Percentiles rank a stretch among this genome's conserved stretches.
These are phyloP conservation scores for Cenopis cana DNA, from an alignment of 2,888 invertebrate genomes.

Conservation along the genomic window DNA sequence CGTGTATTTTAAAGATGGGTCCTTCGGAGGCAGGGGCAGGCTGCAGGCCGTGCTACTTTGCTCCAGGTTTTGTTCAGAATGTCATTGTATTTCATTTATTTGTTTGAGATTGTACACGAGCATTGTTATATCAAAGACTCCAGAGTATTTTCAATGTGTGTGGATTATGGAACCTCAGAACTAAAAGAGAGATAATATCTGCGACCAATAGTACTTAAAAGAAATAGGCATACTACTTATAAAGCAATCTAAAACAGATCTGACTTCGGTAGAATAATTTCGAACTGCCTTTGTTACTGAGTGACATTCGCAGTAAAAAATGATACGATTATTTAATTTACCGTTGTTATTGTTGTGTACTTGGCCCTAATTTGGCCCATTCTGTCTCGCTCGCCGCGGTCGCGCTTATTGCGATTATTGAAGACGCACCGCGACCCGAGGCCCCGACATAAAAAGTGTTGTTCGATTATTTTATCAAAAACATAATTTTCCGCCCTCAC, in stretches of 20 bases:
- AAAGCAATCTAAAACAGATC: background rate
- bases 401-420: slow-evolving; percentile 7
- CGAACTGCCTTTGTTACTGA: slow-evolving; percentile 11
- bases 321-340: slow-evolving; percentile 35
- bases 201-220: background rate
- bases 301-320: slow-evolving; percentile 25
- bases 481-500: background rate
- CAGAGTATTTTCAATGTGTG: too few relatives aligned
- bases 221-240: background rate
- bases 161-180: too few relatives aligned
- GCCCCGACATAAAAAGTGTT: background rate
- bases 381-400: background rate
- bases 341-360: slow-evolving; percentile 38
- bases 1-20: too few relatives aligned
- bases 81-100: too few relatives aligned
- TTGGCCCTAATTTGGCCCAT: slow-evolving; percentile 26
- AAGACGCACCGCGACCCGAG: background rate
- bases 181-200: background rate
- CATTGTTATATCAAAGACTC: too few relatives aligned
- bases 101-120: too few relatives aligned
- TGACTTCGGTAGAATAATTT: background rate
- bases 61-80: too few relatives aligned
- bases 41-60: too few relatives aligned
- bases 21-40: too few relatives aligned
- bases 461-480: background rate